phyloP scores from a whole-genome alignment of 2,113 vertebrate species.

The Actinemys pallida region DNA sequence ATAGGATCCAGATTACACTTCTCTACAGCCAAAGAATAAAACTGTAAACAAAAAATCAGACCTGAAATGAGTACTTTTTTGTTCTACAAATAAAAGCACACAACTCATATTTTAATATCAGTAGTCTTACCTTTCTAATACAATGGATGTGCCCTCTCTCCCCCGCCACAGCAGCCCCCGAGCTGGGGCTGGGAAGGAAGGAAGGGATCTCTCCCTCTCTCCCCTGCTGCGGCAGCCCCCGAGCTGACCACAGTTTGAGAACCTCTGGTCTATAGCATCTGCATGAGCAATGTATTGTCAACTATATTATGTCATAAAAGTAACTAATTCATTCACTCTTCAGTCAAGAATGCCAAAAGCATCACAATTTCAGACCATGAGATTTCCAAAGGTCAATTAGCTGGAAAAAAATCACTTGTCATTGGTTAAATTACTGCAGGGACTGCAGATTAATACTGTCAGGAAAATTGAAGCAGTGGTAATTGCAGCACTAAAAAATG shows the following conservation, averaged over 20 bases:
- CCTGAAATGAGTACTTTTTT: not conserved
- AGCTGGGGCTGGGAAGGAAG: too few species aligned
- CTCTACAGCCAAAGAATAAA: not conserved
- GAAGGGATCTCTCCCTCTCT: too few species aligned
- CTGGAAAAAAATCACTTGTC: conserved; percentile 17
- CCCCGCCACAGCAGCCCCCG: too few species aligned
- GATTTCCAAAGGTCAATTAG: conserved; percentile 52
- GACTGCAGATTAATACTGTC: conserved; percentile 34
- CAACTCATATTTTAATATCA: too few species aligned
- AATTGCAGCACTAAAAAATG: conserved; percentile 17
- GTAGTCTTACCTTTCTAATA: too few species aligned
- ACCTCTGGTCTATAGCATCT: not conserved
- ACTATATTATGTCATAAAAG: not conserved
- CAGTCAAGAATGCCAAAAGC: conserved; percentile 34
- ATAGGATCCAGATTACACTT: not conserved
- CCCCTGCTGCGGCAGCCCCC: too few species aligned
- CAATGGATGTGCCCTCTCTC: too few species aligned
- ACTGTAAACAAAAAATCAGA: not conserved
- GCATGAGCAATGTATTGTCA: not conserved
- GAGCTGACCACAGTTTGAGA: too few species aligned
- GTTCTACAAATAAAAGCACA: too few species aligned
- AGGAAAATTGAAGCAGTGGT: conserved; percentile 11
- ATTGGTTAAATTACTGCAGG: conserved; percentile 39
- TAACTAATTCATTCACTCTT: conserved; percentile 1
- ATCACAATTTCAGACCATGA: not conserved